Evolutionary conservation across 2,888 invertebrate species (phyloP).

Genomic region (Malthinus seriepunctatus): DNA sequence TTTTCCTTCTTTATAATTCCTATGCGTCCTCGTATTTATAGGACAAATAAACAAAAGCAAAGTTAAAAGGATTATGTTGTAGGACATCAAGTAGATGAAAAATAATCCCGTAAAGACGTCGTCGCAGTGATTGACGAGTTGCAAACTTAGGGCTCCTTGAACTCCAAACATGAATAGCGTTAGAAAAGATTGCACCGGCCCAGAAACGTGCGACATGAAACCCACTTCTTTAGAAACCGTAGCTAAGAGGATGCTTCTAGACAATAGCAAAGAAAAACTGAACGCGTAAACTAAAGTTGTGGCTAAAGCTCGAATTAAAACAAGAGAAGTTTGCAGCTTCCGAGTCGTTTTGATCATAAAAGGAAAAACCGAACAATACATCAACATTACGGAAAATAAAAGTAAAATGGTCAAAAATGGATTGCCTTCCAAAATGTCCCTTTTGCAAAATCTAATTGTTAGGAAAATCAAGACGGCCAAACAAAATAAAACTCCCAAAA

Average conservation of each 20-base stretch:
- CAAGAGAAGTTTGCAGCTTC: slow-evolving; percentile 50
- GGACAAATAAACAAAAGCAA: slow-evolving; percentile 62
- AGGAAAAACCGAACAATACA: slow-evolving; percentile 58
- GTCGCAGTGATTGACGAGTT: slow-evolving; percentile 55
- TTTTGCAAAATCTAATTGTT: slow-evolving; percentile 64
- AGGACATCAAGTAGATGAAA: slow-evolving; percentile 59
- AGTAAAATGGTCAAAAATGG: slow-evolving; percentile 60
- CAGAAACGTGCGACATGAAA: slow-evolving; percentile 71
- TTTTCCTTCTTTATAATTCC: slow-evolving; percentile 71
- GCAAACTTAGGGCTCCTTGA: slow-evolving; percentile 60
- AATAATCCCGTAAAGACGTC: slow-evolving; percentile 57
- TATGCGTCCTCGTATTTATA: slow-evolving; percentile 64
- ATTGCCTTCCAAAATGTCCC: slow-evolving; percentile 70
- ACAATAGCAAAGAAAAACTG: slow-evolving; percentile 66
- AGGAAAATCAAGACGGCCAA: slow-evolving; percentile 68
- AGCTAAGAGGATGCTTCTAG: slow-evolving; percentile 67
- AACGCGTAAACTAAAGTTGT: slow-evolving; percentile 65
- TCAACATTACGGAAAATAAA: slow-evolving; percentile 55
- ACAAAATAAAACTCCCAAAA: slow-evolving; percentile 66
- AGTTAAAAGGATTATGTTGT: slow-evolving; percentile 64
- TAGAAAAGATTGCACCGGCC: slow-evolving; percentile 68
- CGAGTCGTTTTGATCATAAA: slow-evolving; percentile 54
- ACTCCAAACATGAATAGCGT: slow-evolving; percentile 67
- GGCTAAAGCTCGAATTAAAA: slow-evolving; percentile 61
- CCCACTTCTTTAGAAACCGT: slow-evolving; percentile 68